phyloP scores from a whole-genome alignment of 1,140 invertebrate genomes.

The Arion vulgaris region DNA sequence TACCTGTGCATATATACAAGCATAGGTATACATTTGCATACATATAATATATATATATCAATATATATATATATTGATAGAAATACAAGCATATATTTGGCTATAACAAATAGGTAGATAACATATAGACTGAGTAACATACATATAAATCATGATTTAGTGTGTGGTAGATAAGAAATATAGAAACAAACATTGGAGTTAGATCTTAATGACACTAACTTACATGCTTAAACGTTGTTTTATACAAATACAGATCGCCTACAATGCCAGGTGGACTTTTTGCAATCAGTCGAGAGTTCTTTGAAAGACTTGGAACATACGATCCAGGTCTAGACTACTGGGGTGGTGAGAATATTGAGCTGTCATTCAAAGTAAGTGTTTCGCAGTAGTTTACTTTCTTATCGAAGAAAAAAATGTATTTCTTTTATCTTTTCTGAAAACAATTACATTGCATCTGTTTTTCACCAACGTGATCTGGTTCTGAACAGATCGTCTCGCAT shows the following conservation, averaged over 20 bases:
- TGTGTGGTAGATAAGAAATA: too few relatives aligned
- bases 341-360: constrained; percentile 97
- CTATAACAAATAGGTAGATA: neutral
- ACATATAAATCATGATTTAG: too few relatives aligned
- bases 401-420: too few relatives aligned
- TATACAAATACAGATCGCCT: constrained; percentile 78
- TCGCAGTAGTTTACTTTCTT: too few relatives aligned
- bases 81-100: neutral
- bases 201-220: neutral
- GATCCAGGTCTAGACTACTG: constrained; percentile 80
- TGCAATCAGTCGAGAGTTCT: constrained; percentile 91
- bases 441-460: too few relatives aligned
- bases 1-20: neutral
- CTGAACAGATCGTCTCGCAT: too few relatives aligned
- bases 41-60: neutral
- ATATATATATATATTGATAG: neutral
- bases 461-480: too few relatives aligned
- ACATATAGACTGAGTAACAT: too few relatives aligned
- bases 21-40: neutral
- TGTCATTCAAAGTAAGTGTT: constrained; percentile 90
- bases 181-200: neutral
- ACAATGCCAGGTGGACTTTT: constrained; percentile 88
- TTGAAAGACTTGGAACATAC: constrained; percentile 84
- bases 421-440: too few relatives aligned
- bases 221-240: constrained; percentile 24